These are phyloP conservation scores for Craniophora ligustri DNA, from an alignment of 2,888 invertebrate species.

Conservation along the genomic window DNA sequence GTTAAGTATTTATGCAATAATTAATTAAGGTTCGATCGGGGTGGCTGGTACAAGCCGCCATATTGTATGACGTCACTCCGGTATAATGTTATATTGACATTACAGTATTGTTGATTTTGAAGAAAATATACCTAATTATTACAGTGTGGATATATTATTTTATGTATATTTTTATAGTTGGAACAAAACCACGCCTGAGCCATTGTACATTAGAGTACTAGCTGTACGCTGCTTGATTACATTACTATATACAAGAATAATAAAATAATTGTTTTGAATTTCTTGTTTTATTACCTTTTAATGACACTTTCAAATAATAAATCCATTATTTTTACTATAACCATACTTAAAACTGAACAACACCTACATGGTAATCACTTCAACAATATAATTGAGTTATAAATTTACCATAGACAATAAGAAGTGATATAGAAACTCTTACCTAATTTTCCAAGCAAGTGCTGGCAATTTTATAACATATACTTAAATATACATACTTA, in stretches of 20 bases:
- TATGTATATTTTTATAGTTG: slow-evolving; percentile 60
- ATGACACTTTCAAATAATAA: slow-evolving; percentile 6
- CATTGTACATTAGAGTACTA: slow-evolving; percentile 81
- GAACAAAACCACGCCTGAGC: slow-evolving; percentile 67
- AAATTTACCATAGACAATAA: background rate
- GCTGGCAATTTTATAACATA: background rate
- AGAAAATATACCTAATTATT: slow-evolving; percentile 40
- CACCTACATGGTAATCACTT: background rate
- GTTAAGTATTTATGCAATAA: slow-evolving; percentile 57
- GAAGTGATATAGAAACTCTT: background rate
- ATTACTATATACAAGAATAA: slow-evolving; percentile 84
- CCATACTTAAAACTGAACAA: background rate
- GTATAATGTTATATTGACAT: slow-evolving; percentile 22
- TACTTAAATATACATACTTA: slow-evolving; percentile 7
- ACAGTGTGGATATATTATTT: slow-evolving; percentile 48
- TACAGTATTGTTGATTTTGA: slow-evolving; percentile 49
- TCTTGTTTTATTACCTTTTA: slow-evolving; percentile 62
- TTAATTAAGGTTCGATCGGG: slow-evolving; percentile 48
- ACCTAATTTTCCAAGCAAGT: background rate
- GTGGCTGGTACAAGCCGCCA: slow-evolving; percentile 43
- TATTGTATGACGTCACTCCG: slow-evolving; percentile 44
- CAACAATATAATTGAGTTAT: too few species aligned
- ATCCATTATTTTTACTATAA: slow-evolving; percentile 1
- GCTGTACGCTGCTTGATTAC: slow-evolving; percentile 83
- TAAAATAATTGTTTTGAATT: slow-evolving; percentile 85